Evolutionary conservation across 2,113 vertebrate species (phyloP).

Genomic region (Genyomyrus donnyi): DNA sequence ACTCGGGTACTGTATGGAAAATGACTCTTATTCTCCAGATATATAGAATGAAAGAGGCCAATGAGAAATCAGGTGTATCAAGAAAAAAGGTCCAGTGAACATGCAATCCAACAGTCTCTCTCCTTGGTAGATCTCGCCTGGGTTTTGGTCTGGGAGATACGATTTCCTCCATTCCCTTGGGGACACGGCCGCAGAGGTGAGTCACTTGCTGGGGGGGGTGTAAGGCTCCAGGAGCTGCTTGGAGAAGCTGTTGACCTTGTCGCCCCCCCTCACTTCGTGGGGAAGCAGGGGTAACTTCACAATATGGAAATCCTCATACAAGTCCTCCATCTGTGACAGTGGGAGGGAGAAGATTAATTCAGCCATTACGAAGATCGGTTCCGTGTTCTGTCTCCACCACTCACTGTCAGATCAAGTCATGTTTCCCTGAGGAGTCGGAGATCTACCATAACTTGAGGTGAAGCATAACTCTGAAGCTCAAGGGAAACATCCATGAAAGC

Average conservation of each 20-base stretch:
- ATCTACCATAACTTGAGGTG: not conserved
- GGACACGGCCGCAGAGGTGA: not conserved
- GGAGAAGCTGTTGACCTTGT: conserved; percentile 89
- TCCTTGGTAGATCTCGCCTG: not conserved
- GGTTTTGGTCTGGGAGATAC: not conserved
- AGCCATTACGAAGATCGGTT: not conserved
- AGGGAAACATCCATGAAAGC: not conserved
- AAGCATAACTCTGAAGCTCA: not conserved
- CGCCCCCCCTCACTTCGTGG: conserved; percentile 81
- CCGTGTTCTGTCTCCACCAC: not conserved
- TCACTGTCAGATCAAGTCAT: not conserved
- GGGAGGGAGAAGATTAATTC: not conserved
- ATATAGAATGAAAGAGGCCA: not conserved
- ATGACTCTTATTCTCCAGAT: not conserved
- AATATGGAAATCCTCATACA: conserved; percentile 94
- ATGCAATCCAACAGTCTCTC: not conserved
- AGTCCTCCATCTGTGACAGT: conserved; percentile 78
- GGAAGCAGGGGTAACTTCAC: conserved; percentile 84
- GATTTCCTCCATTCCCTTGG: not conserved
- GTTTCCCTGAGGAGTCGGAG: not conserved
- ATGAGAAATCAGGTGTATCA: not conserved
- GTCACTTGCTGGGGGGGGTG: conserved; percentile 76
- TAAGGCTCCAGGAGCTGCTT: conserved; percentile 85
- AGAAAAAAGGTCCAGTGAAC: not conserved
- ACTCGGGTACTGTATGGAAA: not conserved